phyloP scores from a whole-genome alignment of 2,797 vertebrate genomes.

The Neomorphus geoffroyi region DNA sequence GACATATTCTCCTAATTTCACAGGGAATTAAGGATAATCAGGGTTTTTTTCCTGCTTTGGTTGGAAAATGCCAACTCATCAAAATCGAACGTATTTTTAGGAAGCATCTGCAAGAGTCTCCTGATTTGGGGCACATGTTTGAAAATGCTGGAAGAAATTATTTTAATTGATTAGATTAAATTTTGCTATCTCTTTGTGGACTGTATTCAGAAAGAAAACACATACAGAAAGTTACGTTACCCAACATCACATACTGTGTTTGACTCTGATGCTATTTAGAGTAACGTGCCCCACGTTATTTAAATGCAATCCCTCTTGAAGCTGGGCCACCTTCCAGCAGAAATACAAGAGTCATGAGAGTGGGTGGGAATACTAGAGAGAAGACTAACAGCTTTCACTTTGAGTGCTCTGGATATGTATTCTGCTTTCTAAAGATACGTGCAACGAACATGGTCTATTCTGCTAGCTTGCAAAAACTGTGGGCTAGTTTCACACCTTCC shows the following conservation, averaged over 20 bases:
- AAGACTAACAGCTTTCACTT: slow-evolving; percentile 1
- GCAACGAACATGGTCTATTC: not conserved
- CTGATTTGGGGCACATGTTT: not conserved
- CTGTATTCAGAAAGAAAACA: not conserved
- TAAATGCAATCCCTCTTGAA: not conserved
- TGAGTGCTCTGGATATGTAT: not conserved
- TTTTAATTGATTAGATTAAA: not conserved
- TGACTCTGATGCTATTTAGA: slow-evolving; percentile 7
- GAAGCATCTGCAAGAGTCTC: not conserved
- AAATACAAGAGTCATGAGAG: not conserved
- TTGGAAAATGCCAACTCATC: not conserved
- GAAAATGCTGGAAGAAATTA: not conserved
- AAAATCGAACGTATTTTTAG: not conserved
- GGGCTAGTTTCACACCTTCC: slow-evolving; percentile 36
- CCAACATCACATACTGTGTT: not conserved
- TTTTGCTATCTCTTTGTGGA: not conserved
- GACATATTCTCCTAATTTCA: not conserved
- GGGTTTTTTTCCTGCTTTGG: not conserved
- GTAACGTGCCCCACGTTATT: not conserved
- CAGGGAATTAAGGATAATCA: not conserved
- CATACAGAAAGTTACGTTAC: not conserved
- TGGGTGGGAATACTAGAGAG: slow-evolving; percentile 40
- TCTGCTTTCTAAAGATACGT: slow-evolving; percentile 54
- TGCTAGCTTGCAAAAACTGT: slow-evolving; percentile 2
- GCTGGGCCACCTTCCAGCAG: slow-evolving; percentile 39